A percentile compares a stretch with the other conserved stretches of the same genome.
These are phyloP conservation scores for Hirtodrosophila alboralis DNA, from an alignment of 2,888 invertebrate species.

Conservation along the genomic window DNA sequence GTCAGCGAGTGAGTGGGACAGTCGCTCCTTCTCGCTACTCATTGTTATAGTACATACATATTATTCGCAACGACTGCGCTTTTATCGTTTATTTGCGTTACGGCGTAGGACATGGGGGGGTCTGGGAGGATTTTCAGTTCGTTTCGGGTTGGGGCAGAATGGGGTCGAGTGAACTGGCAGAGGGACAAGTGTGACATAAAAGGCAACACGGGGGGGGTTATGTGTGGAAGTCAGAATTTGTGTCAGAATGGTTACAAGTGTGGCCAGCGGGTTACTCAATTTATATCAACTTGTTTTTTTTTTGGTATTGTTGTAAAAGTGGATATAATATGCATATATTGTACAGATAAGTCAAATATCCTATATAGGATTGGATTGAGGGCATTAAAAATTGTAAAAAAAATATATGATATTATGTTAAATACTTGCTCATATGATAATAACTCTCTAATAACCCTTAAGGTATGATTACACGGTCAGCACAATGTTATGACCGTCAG, in stretches of 20 bases:
- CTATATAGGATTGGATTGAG: no score
- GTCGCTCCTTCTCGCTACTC: constrained; percentile 63
- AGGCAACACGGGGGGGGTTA: constrained; percentile 17
- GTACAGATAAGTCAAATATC: no score
- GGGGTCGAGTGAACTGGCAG: constrained; percentile 36
- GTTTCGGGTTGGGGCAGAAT: constrained; percentile 18
- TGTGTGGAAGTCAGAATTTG: constrained; percentile 53
- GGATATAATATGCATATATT: no score
- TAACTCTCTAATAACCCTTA: no score
- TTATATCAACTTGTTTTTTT: constrained; percentile 25
- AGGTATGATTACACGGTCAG: no score
- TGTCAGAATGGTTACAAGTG: constrained; percentile 43
- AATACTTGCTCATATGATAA: no score
- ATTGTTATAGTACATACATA: constrained; percentile 81
- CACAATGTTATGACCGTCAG: no score
- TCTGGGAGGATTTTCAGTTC: constrained; percentile 45
- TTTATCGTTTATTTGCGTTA: constrained; percentile 77
- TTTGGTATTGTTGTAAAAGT: no score
- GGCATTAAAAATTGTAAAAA: no score
- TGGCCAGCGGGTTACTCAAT: constrained; percentile 24
- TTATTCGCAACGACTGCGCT: constrained; percentile 77
- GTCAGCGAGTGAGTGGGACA: constrained; percentile 60
- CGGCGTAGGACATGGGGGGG: constrained; percentile 47
- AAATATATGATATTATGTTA: no score
- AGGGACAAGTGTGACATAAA: constrained; percentile 56